These are phyloP conservation scores for Mamestra brassicae DNA, from an alignment of 2,888 invertebrate species.

Conservation along the genomic window DNA sequence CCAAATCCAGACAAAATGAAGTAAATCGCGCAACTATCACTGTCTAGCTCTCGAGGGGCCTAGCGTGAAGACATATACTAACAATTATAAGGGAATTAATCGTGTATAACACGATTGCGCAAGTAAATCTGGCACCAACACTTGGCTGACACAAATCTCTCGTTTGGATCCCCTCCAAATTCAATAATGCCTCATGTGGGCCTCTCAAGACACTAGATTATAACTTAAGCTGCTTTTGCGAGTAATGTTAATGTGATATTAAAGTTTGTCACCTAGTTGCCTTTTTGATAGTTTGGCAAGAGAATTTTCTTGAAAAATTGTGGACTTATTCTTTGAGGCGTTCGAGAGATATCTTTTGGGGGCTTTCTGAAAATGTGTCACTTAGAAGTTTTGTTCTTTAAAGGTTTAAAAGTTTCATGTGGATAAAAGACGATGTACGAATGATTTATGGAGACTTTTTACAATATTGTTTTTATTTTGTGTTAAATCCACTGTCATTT, in stretches of 20 bases:
- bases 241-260: slow-evolving; percentile 59
- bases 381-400: not conserved
- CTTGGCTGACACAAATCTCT: slow-evolving; percentile 82
- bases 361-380: not conserved
- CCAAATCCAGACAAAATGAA: not conserved
- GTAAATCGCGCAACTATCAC: not conserved
- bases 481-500: no score
- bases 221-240: slow-evolving; percentile 65
- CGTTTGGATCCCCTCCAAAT: slow-evolving; percentile 83
- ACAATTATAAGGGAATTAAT: slow-evolving; percentile 70
- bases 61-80: slow-evolving; percentile 40
- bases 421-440: no score
- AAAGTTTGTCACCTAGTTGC: slow-evolving; percentile 52
- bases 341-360: not conserved
- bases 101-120: slow-evolving; percentile 69
- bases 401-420: no score
- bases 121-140: slow-evolving; percentile 83
- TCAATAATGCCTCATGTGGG: slow-evolving; percentile 82
- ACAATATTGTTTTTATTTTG: no score
- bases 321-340: not conserved
- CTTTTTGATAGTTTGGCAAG: slow-evolving; percentile 31
- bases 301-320: slow-evolving; percentile 27
- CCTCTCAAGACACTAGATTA: slow-evolving; percentile 78
- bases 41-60: slow-evolving; percentile 2
- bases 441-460: no score